Evolutionary conservation across 1,140 invertebrate genomes (phyloP), one percentile per base, ranked within the genome.

Genomic region (Penaeus vannamei): DNA sequence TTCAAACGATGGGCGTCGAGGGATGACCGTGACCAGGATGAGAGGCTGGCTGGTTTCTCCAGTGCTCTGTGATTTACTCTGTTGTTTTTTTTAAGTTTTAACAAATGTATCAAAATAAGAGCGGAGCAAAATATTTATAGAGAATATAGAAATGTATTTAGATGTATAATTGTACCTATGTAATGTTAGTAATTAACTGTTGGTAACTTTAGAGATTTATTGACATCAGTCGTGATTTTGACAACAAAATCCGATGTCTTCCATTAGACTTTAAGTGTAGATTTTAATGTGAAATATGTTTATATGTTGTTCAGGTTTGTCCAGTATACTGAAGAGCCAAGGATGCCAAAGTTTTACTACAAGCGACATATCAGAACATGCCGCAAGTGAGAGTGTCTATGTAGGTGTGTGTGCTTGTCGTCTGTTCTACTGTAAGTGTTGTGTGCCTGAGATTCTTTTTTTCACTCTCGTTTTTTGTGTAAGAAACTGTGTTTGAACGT

Each of bases 211-310:
- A 76, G 72, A 76, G 72, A 32, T 76, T 36, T 76, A 76, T 76
- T 32, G 29, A n/a, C 19, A 29, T 29, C 72, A 76, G 53, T 76
- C 72, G 72, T n/a, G 72, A 76, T 76, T 76, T 76, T 23, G 29
- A 76, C 72, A 76, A 76, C 72, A 76, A 29, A 76, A 76, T 76
- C 72, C 72, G 72, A 76, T 76, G 72, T 76, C 72, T 76, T 76
- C 72, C 72, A 76, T 36, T 76, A 76, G 72, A 29, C 72, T 20
- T 29, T 76, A 76, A 76, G 72, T 76, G 72, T 76, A 23, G 42
- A 76, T 29, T 76, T 76, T 76, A 36, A 76, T 76, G 72, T 76
- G 29, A 36, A 76, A 76, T 76, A 29, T 76, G 72, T 76, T 76
- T 76, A 76, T 76, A 76, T 76, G 72, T 76, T 76, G 72, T 76